Conservation (phyloP, 1,140 invertebrate genomes). For the Kradibia gibbosae region DNA sequence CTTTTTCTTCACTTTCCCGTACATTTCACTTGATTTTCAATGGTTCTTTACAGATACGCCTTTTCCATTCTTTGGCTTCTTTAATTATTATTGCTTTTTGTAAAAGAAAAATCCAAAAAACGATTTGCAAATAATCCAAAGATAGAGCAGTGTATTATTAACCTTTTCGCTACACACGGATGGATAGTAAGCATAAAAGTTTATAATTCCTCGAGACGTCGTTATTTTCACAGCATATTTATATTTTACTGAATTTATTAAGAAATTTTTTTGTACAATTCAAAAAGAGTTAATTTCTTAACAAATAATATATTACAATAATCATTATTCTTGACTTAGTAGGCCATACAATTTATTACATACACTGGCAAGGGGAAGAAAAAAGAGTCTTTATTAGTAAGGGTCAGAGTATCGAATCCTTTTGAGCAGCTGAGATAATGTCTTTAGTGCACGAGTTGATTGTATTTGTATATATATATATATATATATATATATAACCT, state of each 20-base stretch:
- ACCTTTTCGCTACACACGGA: background rate
- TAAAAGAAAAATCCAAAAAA: background rate
- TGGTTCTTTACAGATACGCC: slow-evolving; percentile 12
- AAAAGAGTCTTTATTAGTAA: background rate
- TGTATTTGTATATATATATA: too few relatives aligned
- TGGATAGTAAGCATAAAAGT: background rate
- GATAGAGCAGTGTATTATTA: slow-evolving; percentile 4
- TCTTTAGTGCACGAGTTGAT: background rate
- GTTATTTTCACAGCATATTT: background rate
- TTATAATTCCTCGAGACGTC: background rate
- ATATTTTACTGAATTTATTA: background rate
- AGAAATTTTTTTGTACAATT: background rate
- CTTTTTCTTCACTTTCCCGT: slow-evolving; percentile 20
- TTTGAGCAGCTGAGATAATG: background rate
- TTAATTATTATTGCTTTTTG: background rate
- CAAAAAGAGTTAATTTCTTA: background rate
- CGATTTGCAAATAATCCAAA: too few relatives aligned
- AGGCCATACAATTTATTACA: background rate
- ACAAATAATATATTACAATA: too few relatives aligned
- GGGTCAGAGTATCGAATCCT: background rate
- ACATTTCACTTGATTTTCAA: slow-evolving; percentile 42
- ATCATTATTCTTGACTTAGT: background rate
- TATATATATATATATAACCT: background rate
- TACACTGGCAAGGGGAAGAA: background rate
- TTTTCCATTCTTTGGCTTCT: background rate